Conservation (phyloP, 2,888 invertebrate species). For the Caenorhabditis sp. region DNA sequence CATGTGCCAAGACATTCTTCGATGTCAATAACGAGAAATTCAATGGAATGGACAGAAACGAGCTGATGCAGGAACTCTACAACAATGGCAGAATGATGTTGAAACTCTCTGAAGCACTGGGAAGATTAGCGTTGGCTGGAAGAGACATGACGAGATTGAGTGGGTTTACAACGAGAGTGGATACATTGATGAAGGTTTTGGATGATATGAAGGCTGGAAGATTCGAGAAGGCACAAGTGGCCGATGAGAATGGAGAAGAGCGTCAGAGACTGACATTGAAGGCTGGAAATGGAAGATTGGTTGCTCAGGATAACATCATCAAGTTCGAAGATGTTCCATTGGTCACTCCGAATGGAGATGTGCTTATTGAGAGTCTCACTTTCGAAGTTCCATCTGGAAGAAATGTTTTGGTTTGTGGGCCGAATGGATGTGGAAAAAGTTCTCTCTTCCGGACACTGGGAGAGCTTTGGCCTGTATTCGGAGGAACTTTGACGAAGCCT, state of each 20-base stretch:
- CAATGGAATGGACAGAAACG: constrained; percentile 89
- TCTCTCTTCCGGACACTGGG: constrained; percentile 85
- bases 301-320: constrained; percentile 89
- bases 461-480: constrained; percentile 85
- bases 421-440: constrained; percentile 85
- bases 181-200: constrained; percentile 91
- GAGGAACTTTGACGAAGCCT: constrained; percentile 91
- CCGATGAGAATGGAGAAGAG: constrained; percentile 38
- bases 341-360: constrained; percentile 97
- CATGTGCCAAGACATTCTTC: constrained; percentile 92
- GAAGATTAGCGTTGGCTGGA: constrained; percentile 94
- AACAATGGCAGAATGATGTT: constrained; percentile 96
- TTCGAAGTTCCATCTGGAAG: constrained; percentile 92
- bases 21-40: constrained; percentile 88
- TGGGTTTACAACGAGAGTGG: constrained; percentile 95
- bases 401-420: constrained; percentile 86
- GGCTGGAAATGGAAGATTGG: constrained; percentile 74
- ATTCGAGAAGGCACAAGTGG: constrained; percentile 70
- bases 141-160: constrained; percentile 95
- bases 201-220: constrained; percentile 85
- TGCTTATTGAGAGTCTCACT: constrained; percentile 90
- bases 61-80: constrained; percentile 93
- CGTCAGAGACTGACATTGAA: constrained; percentile 39
- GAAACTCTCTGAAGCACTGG: constrained; percentile 97
- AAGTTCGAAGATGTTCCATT: constrained; percentile 94